Conservation (phyloP, 2,113 vertebrate genomes). For the Cathartes aura region DNA sequence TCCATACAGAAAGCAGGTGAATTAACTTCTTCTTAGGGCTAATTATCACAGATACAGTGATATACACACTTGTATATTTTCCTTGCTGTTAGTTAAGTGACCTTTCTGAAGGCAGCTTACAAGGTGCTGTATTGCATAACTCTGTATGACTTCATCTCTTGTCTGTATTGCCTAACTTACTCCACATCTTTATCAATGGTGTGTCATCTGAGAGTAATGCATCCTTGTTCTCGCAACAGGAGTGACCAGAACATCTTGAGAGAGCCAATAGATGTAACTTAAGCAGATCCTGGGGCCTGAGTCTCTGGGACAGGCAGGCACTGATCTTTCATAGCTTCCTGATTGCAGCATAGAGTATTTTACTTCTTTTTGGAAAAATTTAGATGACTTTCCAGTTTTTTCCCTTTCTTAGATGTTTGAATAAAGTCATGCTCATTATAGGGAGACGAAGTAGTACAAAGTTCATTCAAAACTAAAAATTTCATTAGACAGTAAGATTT, state of each 20-base stretch:
- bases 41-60: background rate
- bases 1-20: background rate
- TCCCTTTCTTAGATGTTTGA: background rate
- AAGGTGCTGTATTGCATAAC: background rate
- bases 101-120: background rate
- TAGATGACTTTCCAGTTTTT: background rate
- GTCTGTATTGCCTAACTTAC: background rate
- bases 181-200: background rate
- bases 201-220: background rate
- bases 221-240: background rate
- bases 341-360: background rate
- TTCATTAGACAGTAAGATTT: background rate
- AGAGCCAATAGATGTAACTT: rapidly evolving
- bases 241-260: background rate
- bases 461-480: background rate
- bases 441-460: background rate
- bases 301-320: background rate
- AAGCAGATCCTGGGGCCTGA: background rate
- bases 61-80: background rate
- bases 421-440: rapidly evolving
- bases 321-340: background rate
- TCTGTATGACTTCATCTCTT: background rate
- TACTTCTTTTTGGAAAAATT: background rate
- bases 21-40: background rate
- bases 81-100: background rate